These are phyloP conservation scores for Tetrapedia diversipes DNA, from an alignment of 2,888 invertebrate species.

Conservation along the genomic window DNA sequence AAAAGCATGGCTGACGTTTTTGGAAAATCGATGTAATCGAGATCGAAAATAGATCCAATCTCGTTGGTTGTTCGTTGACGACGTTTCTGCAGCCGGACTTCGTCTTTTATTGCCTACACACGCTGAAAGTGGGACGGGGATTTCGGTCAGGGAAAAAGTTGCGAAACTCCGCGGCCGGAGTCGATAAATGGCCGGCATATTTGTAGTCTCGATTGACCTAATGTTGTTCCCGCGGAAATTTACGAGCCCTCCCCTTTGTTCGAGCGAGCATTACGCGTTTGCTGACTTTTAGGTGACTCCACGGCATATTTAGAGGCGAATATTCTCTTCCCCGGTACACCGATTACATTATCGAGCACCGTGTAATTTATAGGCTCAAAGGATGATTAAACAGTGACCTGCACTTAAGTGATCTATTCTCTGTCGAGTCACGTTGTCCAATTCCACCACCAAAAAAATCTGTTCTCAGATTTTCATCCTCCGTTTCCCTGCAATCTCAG, in stretches of 20 bases:
- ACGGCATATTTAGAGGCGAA: neutral
- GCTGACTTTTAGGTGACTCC: neutral
- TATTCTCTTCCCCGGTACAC: too few species aligned
- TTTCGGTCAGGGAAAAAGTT: constrained; percentile 40
- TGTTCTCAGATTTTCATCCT: too few species aligned
- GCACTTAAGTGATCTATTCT: too few species aligned
- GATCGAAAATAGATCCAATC: constrained; percentile 2
- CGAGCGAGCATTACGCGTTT: neutral
- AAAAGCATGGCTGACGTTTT: too few species aligned
- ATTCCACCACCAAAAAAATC: too few species aligned
- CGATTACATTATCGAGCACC: too few species aligned
- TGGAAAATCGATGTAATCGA: too few species aligned
- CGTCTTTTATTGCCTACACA: constrained; percentile 28
- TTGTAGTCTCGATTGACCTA: constrained; percentile 21
- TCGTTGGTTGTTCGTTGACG: neutral
- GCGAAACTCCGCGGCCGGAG: constrained; percentile 8
- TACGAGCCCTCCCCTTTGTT: constrained; percentile 15
- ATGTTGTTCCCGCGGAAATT: constrained; percentile 5
- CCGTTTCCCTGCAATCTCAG: too few species aligned
- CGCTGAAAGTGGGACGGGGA: constrained; percentile 32
- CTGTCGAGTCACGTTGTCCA: too few species aligned
- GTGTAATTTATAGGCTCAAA: too few species aligned
- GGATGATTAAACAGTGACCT: too few species aligned
- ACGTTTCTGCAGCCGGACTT: constrained; percentile 9
- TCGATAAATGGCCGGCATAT: constrained; percentile 27